These are phyloP conservation scores for Leucophora obtusa DNA, from an alignment of 2,888 invertebrate genomes.

Conservation along the genomic window DNA sequence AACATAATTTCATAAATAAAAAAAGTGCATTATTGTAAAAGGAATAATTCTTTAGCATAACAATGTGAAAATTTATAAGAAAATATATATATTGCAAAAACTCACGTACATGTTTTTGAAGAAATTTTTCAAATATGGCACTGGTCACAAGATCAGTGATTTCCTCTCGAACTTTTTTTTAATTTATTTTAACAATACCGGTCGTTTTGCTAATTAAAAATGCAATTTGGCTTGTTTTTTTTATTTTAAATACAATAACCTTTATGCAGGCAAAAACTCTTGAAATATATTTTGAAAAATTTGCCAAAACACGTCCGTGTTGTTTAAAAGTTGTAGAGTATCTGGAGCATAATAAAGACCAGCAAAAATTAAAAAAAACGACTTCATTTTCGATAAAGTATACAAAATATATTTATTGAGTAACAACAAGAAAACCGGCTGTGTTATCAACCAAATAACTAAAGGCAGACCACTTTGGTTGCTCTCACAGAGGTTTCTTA, in stretches of 20 bases:
- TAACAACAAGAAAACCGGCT: constrained; percentile 51
- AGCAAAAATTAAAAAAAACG: too few relatives aligned
- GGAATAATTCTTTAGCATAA: not conserved
- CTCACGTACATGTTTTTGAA: not conserved
- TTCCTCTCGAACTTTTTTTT: not conserved
- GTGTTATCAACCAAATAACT: constrained; percentile 33
- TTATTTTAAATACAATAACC: not conserved
- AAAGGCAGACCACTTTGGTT: constrained; percentile 6
- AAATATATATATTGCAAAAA: not conserved
- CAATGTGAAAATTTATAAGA: not conserved
- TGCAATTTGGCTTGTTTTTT: constrained; percentile 2
- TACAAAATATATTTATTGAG: constrained; percentile 27
- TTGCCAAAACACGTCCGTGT: constrained; percentile 45
- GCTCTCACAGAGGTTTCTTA: constrained; percentile 16
- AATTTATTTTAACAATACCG: not conserved
- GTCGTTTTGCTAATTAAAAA: constrained; percentile 16
- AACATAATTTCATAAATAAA: not conserved
- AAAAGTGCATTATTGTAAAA: not conserved
- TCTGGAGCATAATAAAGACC: constrained; percentile 43
- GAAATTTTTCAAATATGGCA: not conserved
- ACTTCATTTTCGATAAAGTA: too few relatives aligned
- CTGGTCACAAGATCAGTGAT: not conserved
- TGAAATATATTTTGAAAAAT: constrained; percentile 13
- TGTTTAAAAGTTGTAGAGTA: constrained; percentile 45
- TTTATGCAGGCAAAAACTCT: not conserved